Base-by-base conservation (phyloP, 2,113 vertebrate species). In the Nycticorax nycticorax region DNA sequence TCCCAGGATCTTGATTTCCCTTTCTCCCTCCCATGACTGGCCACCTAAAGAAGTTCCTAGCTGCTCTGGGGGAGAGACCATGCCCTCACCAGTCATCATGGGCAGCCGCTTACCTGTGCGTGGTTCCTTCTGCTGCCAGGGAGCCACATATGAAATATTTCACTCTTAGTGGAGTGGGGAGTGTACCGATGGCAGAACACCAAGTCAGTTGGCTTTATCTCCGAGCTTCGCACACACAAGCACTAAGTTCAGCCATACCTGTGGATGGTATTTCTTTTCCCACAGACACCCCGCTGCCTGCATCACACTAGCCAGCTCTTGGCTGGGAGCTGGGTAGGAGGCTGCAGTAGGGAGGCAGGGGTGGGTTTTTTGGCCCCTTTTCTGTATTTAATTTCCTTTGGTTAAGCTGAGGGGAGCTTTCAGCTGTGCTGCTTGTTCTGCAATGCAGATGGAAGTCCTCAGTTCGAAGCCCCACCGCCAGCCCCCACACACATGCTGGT, bases 401-500 rank as follows among this genome's bases (percentile, higher is more conserved):
- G 87, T 52, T 67, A 77, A 93, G 96, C 92, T 59, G 77, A 95
- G 92, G 69, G 85, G 64, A 76, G 89, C 73, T 35, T 45, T 91
- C 84, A 57, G 71, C 82, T 73, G 60, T 21, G 72, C 93, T 85
- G 35, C 81, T 71, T 83, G 78, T 78, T 93, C 80, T 68, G 73
- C 75, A 81, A 91, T 35, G 30, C 97, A 98, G 97, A 96, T 98
- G 97, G 95, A 92, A 75, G 90, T 41, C 74, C 84, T 67, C 39
- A 14, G 92, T 91, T 92, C 33, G 32, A 89, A 85, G 96, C 97
- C 94, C 96, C 94, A 60, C 77, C 39, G 71, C 97, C 97, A 88
- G 97, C 98, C 98, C 98, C 94, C 94, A 75, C 92, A 50, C 98
- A 99, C 98, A 99, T 99, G 99, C 98, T 97, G 94, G 94, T 47